Conservation (phyloP, 2,888 invertebrate species). For the Platerodrilus igneus region DNA sequence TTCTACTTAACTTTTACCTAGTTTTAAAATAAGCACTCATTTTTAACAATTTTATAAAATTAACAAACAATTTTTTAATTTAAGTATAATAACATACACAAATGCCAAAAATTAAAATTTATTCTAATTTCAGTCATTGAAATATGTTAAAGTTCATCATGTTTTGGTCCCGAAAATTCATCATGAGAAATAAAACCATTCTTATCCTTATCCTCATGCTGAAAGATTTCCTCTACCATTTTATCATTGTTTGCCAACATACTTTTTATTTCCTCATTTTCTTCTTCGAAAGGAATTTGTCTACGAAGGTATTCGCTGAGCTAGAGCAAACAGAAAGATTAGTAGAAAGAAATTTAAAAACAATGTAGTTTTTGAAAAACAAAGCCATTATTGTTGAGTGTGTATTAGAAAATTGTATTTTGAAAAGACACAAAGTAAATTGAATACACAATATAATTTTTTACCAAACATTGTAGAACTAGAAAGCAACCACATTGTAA, state of each 20-base stretch:
- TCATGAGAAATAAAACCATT: slow-evolving; percentile 94
- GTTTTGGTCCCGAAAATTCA: slow-evolving; percentile 96
- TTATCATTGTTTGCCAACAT: slow-evolving; percentile 88
- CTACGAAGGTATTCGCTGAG: slow-evolving; percentile 89
- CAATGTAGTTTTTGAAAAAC: too few relatives aligned
- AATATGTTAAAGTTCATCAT: slow-evolving; percentile 80
- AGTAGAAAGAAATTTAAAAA: slow-evolving; percentile 2
- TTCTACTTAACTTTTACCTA: too few relatives aligned
- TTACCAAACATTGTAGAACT: too few relatives aligned
- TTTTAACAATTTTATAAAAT: too few relatives aligned
- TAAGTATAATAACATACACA: slow-evolving; percentile 3
- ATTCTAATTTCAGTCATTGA: slow-evolving; percentile 20
- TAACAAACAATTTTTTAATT: too few relatives aligned
- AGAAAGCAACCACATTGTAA: too few relatives aligned
- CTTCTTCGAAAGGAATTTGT: slow-evolving; percentile 78
- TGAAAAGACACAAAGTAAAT: too few relatives aligned
- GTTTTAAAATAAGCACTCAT: too few relatives aligned
- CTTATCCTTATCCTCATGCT: slow-evolving; percentile 94
- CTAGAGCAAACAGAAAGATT: slow-evolving; percentile 53
- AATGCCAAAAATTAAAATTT: slow-evolving; percentile 16
- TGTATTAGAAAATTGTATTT: background rate
- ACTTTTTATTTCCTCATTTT: slow-evolving; percentile 72
- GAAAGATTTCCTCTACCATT: slow-evolving; percentile 93
- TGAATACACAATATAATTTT: too few relatives aligned
- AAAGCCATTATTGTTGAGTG: too few relatives aligned